Evolutionary conservation across 2,888 invertebrate species (phyloP).

Genomic region (Clunio marinus): DNA sequence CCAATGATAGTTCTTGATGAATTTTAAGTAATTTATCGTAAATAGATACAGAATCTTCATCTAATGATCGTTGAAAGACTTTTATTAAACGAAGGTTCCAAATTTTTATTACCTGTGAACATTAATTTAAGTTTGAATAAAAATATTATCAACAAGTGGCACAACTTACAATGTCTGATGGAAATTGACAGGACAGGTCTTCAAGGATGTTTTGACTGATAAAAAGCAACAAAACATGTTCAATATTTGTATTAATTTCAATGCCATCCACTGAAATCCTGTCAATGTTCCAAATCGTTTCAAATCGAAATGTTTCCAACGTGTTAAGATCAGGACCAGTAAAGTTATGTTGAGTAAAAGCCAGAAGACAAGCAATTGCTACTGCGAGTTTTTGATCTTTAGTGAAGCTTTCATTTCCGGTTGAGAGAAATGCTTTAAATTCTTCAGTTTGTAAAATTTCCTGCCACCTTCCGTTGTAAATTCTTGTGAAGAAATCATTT

Average conservation of each 20-base stretch:
- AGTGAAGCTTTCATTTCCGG: conserved; percentile 44
- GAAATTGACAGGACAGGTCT: conserved; percentile 44
- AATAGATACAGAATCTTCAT: conserved; percentile 68
- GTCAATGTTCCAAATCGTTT: conserved; percentile 45
- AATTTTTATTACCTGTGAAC: conserved; percentile 51
- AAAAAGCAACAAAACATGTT: conserved; percentile 53
- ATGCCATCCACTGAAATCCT: conserved; percentile 60
- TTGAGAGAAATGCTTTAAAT: not conserved
- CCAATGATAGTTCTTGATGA: conserved; percentile 42
- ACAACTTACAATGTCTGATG: conserved; percentile 44
- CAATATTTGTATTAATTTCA: conserved; percentile 62
- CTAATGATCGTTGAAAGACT: conserved; percentile 70
- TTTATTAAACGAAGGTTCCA: conserved; percentile 72
- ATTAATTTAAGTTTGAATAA: not conserved
- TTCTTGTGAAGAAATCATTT: not conserved
- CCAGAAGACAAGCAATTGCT: conserved; percentile 63
- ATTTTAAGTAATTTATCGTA: conserved; percentile 51
- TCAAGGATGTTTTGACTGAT: conserved; percentile 52
- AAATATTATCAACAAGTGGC: conserved; percentile 18
- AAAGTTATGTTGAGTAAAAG: conserved; percentile 79
- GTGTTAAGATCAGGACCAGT: conserved; percentile 62
- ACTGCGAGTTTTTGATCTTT: conserved; percentile 53
- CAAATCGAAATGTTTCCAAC: conserved; percentile 50
- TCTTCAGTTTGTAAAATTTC: not conserved
- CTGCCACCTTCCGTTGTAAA: not conserved